Percentiles rank a stretch among this genome's conserved stretches.
phyloP scores from a whole-genome alignment of 2,888 invertebrate species.

The Physocephala rufipes region DNA sequence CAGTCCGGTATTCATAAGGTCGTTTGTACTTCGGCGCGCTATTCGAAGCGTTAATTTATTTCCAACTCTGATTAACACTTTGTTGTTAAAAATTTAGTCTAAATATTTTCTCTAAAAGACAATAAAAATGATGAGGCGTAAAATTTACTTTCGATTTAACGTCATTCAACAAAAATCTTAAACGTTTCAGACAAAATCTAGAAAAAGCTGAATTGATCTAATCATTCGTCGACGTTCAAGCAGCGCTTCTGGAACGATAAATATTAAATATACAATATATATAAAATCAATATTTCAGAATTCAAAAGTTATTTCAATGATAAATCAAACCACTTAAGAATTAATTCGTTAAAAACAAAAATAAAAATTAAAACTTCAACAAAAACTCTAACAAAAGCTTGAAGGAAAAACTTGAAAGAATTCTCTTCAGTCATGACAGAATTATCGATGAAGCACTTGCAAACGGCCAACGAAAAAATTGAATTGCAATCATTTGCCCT shows the following conservation, averaged over 20 bases:
- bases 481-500: conserved; percentile 56
- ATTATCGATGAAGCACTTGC: conserved; percentile 18
- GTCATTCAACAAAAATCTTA: too few species aligned
- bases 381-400: background rate
- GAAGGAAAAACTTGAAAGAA: conserved; percentile 20
- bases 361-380: background rate
- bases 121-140: background rate
- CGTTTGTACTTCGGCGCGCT: background rate
- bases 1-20: background rate
- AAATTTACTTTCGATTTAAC: too few species aligned
- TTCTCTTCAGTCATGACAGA: conserved; percentile 36
- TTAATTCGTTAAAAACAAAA: background rate
- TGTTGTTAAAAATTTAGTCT: background rate
- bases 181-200: conserved; percentile 14
- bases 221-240: conserved; percentile 12
- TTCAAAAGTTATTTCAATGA: too few species aligned
- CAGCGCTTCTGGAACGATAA: background rate
- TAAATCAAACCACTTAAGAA: too few species aligned
- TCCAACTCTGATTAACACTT: conserved; percentile 26
- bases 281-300: too few species aligned
- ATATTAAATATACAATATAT: too few species aligned
- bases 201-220: conserved; percentile 9
- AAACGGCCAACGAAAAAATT: conserved; percentile 51
- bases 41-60: conserved; percentile 8
- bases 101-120: background rate